Evolutionary conservation across 2,888 invertebrate genomes (phyloP), one percentile per base, ranked within the genome.

Genomic region (Pollenia angustigena): DNA sequence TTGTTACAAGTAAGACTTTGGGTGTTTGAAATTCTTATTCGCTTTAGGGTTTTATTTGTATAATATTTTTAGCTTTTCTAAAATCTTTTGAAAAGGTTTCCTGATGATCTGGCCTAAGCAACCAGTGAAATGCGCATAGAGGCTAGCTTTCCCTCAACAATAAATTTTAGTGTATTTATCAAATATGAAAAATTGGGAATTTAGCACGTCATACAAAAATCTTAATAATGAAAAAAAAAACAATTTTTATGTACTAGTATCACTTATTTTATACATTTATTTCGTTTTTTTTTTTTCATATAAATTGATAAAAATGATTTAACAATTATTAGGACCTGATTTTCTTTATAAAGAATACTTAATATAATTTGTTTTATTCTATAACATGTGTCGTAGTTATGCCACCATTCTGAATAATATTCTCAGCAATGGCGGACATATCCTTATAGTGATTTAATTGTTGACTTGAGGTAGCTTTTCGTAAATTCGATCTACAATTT

Each of bases 331-430:
- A 46, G 9, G 48, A 48, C 4, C 23, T 58, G 56, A 68, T 75
- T 58, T 23, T 44, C 12, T 42, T 50, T 16, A 44, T 69, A 54
- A 23, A 32, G 1, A 32, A 32, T 32, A 32, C 32, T 4, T 32
- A 18, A n/a, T 64, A 44, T 54, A 40, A n/a, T 83, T 85, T 84
- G 87, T 87, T 88, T 72, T 88, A 83, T 68, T 80, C 85, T 54
- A 85, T 68, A 62, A 91, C 54, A 88, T 86, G 48, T 88, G 92
- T 10, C 88, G 90, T 84, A 56, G 68, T 84, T 23, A 87, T 84
- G 16, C 84, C 74, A 3, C 87, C 87, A 74, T 81, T 71, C 7
- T 87, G 52, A 64, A 84, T 81, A 9, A 87, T 78, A 40, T 48
- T 64, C 50, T 56, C 66, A 60, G 84, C 87, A 40, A 87, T 85